These are phyloP conservation scores for Apis mellifera DNA, from an alignment of 1,140 invertebrate genomes.

Conservation along the genomic window DNA sequence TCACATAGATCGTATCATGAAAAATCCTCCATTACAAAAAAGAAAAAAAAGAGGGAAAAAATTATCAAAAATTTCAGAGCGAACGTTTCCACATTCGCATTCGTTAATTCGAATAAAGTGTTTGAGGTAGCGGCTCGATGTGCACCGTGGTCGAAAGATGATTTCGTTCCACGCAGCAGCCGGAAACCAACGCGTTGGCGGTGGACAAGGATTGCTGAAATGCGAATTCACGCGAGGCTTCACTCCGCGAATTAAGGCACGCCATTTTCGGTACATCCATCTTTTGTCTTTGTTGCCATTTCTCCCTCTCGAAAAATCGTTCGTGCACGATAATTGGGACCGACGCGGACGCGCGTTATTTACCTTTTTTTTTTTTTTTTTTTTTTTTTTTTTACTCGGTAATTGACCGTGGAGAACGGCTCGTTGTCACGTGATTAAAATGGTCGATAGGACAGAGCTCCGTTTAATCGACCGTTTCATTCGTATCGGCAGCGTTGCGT, in stretches of 20 bases:
- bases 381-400: neutral
- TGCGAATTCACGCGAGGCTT: conserved; percentile 38
- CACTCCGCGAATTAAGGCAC: conserved; percentile 27
- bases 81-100: conserved; percentile 6
- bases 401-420: neutral
- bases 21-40: neutral
- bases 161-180: conserved; percentile 41
- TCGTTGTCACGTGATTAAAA: conserved; percentile 22
- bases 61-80: neutral
- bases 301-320: neutral
- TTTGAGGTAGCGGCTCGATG: conserved; percentile 14
- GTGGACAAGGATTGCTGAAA: conserved; percentile 34
- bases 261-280: conserved; percentile 16
- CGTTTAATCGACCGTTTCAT: neutral
- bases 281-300: neutral
- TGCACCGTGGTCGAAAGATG: conserved; percentile 46
- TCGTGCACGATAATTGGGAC: neutral
- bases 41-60: neutral
- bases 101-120: neutral
- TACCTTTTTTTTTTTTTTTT: neutral
- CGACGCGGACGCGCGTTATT: neutral
- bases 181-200: conserved; percentile 12
- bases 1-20: no score
- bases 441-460: neutral
- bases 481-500: neutral